Evolutionary conservation across 2,888 invertebrate species (phyloP).

Genomic region (Epinotia bilunana): DNA sequence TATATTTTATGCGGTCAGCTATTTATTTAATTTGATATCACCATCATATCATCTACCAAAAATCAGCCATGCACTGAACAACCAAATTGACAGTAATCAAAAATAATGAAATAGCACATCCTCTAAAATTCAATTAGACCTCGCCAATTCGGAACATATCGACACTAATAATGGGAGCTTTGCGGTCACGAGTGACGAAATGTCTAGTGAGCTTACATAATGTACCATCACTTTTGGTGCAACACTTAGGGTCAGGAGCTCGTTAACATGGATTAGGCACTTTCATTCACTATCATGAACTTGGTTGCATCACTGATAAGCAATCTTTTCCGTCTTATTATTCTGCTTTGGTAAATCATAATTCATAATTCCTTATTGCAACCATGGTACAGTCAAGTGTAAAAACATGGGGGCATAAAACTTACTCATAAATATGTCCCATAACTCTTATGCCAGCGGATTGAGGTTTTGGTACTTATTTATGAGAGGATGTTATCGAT

Average conservation of each 20-base stretch:
- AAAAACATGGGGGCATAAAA: too few relatives aligned
- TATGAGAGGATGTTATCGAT: too few relatives aligned
- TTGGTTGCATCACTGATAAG: neutral
- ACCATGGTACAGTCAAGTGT: too few relatives aligned
- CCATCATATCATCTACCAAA: neutral
- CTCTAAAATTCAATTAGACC: conserved; percentile 24
- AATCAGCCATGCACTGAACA: neutral
- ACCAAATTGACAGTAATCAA: neutral
- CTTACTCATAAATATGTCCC: too few relatives aligned
- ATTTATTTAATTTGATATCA: neutral
- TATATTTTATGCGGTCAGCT: neutral
- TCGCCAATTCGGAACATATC: conserved; percentile 29
- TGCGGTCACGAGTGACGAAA: conserved; percentile 28
- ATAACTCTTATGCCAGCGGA: too few relatives aligned
- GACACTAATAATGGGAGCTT: conserved; percentile 11
- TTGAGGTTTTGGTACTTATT: too few relatives aligned
- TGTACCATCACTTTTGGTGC: conserved; percentile 41
- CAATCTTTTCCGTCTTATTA: too few relatives aligned
- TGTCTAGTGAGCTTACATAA: conserved; percentile 15
- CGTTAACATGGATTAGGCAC: neutral
- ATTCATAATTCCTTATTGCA: too few relatives aligned
- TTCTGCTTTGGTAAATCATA: too few relatives aligned
- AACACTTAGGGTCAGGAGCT: conserved; percentile 15
- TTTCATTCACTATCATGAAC: neutral
- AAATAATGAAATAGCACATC: conserved; percentile 23